Conservation (phyloP, 2,797 vertebrate species). For the Pitangus sulphuratus region DNA sequence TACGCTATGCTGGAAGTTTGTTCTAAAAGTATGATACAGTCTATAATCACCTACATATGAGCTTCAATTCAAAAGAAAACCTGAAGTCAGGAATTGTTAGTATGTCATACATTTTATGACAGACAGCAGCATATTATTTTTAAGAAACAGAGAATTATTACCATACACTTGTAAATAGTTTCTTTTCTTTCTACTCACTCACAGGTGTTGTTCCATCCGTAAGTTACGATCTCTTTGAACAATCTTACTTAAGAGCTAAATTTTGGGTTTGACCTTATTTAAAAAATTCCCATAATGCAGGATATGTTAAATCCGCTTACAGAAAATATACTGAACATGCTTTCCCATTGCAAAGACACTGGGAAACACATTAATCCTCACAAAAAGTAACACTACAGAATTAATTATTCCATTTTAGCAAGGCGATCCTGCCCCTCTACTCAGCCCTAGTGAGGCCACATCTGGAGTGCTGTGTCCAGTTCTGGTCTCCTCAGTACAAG, state of each 20-base stretch:
- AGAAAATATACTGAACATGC: neutral
- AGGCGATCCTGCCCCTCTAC: neutral
- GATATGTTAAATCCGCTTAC: neutral
- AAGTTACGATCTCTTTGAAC: neutral
- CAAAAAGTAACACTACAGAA: neutral
- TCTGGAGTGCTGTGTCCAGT: neutral
- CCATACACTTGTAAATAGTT: neutral
- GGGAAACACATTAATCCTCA: neutral
- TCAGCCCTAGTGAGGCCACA: neutral
- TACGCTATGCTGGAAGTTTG: neutral
- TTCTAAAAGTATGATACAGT: neutral
- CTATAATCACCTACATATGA: neutral
- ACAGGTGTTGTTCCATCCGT: neutral
- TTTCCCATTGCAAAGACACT: neutral
- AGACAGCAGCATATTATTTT: neutral
- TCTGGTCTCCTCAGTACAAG: neutral
- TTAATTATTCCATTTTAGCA: neutral
- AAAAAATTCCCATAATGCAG: neutral
- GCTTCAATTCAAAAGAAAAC: neutral
- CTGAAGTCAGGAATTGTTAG: neutral
- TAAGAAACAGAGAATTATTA: neutral
- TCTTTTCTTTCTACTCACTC: neutral
- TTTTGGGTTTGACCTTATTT: neutral
- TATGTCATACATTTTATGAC: neutral
- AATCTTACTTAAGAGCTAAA: neutral